Percentiles rank a stretch among this genome's conserved stretches.
These are phyloP conservation scores for Acrocephalus kingi DNA, from an alignment of 2,113 vertebrate species.

Conservation along the genomic window DNA sequence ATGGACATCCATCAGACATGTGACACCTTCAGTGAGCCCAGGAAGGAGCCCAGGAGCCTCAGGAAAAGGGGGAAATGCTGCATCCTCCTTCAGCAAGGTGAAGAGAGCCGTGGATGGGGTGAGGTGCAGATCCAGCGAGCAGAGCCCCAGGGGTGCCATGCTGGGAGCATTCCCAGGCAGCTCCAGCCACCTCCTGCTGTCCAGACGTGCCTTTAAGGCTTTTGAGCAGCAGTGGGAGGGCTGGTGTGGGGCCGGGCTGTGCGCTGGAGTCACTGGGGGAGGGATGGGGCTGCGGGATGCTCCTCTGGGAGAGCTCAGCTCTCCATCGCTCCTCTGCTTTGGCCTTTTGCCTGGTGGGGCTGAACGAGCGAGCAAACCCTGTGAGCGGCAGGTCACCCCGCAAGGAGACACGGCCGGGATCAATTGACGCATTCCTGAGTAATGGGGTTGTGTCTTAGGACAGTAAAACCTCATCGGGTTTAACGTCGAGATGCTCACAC, in stretches of 20 bases:
- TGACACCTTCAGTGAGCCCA: fast-evolving
- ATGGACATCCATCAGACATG: background rate
- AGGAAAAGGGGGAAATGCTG: background rate
- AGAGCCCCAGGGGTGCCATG: fast-evolving
- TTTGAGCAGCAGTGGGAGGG: background rate
- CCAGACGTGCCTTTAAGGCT: fast-evolving
- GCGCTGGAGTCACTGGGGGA: background rate
- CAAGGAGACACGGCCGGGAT: background rate
- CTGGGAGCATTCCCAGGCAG: background rate
- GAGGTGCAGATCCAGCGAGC: background rate
- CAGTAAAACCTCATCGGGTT: background rate
- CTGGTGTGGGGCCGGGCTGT: background rate
- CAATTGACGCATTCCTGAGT: background rate
- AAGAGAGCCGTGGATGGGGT: fast-evolving
- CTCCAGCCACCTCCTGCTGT: fast-evolving
- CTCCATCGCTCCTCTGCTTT: background rate
- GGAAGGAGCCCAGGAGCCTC: background rate
- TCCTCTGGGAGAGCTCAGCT: background rate
- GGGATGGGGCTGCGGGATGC: background rate
- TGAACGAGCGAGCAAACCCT: background rate
- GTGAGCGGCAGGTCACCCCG: background rate
- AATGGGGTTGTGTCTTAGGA: background rate
- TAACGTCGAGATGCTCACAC: background rate
- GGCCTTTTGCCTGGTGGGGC: background rate
- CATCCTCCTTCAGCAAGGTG: background rate